Evolutionary conservation across 2,113 vertebrate species (phyloP).

Genomic region (Barbus barbus): DNA sequence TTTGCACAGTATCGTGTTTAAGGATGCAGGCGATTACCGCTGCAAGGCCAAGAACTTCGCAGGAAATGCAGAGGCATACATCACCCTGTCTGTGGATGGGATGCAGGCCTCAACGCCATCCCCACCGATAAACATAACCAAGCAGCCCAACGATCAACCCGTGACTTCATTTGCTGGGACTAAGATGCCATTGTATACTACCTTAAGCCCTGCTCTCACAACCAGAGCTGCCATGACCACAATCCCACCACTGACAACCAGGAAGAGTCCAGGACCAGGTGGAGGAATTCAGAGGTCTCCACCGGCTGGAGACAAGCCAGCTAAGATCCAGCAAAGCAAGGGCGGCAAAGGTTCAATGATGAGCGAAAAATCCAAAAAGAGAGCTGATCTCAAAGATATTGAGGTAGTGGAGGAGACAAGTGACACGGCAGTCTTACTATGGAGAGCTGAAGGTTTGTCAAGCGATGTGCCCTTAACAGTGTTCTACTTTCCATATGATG

Average conservation of each 20-base stretch:
- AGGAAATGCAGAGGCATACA: conserved; percentile 82
- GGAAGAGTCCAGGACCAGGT: conserved; percentile 52
- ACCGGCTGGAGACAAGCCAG: conserved; percentile 59
- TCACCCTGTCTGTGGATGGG: conserved; percentile 83
- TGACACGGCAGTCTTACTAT: conserved; percentile 85
- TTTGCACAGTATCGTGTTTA: conserved; percentile 82
- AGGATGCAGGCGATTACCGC: conserved; percentile 89
- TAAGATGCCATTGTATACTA: conserved; percentile 40
- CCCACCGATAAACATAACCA: conserved; percentile 63
- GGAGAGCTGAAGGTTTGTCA: conserved; percentile 75
- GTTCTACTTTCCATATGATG: conserved; percentile 86
- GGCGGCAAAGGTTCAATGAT: conserved; percentile 66
- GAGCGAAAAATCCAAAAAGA: conserved; percentile 70
- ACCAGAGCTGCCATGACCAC: conserved; percentile 46
- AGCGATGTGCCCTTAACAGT: conserved; percentile 76
- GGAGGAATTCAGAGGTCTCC: conserved; percentile 62
- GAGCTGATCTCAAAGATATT: conserved; percentile 75
- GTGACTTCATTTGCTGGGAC: conserved; percentile 45
- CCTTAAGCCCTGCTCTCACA: conserved; percentile 41
- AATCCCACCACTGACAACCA: conserved; percentile 36
- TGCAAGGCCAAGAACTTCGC: conserved; percentile 94
- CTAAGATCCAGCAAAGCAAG: conserved; percentile 61
- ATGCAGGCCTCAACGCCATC: conserved; percentile 68
- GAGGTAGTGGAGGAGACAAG: conserved; percentile 81
- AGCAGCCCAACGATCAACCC: conserved; percentile 52